Evolutionary conservation across 2,888 invertebrate genomes (phyloP), one percentile per base, ranked within the genome.

Genomic region (Ceriagrion tenellum): DNA sequence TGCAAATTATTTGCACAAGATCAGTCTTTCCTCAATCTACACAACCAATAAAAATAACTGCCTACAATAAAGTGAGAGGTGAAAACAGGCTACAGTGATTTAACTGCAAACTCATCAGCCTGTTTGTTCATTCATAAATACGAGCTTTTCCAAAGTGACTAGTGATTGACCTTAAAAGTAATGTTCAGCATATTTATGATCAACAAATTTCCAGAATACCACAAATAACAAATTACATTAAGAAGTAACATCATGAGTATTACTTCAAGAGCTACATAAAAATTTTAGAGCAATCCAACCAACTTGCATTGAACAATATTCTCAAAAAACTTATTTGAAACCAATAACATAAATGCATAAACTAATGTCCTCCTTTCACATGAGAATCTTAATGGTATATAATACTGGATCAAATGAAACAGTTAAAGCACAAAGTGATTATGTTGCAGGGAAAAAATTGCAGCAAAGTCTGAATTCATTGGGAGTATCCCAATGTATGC

Each of bases 121-220:
- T 91, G 35, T 35, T 91, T 91, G 20, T 35, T 30, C 56, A 35
- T 35, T 26, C n/a, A 47, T 30, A 69, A 47, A 93, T 93, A 69
- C n/a, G 55, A 47, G n/a, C 55, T 26, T 93, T 93, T 69, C n/a
- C 47, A 69, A 69, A 47, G 47, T 93, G 93, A 93, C 93, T 93
- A 93, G 93, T n/a, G 47, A 69, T 93, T 35, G 63, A 69, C 74
- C 69, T 93, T 93, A 93, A 74, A 93, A 47, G 56, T 93, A 93
- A 93, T 74, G 26, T 74, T 93, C 47, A 26, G 69, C 81, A 81
- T 74, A 63, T 47, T 30, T n/a, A 93, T 4, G 13, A n/a, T 74
- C 63, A 93, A 93, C 55, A 74, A 8, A 59, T 91, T 20, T 81
- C 81, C 35, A 18, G 81, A 35, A 35, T 81, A 81, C 13, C 16